Evolutionary conservation across 2,888 invertebrate species (phyloP), one percentile per base, ranked within the genome.

Genomic region (Hoplodrina blanda): DNA sequence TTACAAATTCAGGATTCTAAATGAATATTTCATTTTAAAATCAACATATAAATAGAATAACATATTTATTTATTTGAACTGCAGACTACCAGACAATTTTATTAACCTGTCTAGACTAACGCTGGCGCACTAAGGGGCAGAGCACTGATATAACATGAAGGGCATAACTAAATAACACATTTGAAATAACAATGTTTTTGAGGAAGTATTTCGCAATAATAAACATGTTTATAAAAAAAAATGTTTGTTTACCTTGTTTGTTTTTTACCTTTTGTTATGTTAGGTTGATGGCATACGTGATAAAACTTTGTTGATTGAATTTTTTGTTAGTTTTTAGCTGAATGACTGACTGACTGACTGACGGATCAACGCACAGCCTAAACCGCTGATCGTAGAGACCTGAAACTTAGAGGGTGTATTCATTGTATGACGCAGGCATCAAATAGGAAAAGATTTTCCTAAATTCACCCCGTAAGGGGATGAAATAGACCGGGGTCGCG

Each of bases 91-190:
- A 71, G 71, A 68, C 76, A 17, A 69, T 65, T 80, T 69, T 69
- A 81, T 71, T 53, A 67, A 59, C 41, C 3, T 4, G 77, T 77
- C 70, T 69, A 80, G 77, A 77, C 77, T 19, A 10, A 33, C 37
- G 7, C 50, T 11, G 30, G 15, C 0, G 17, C 25, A 52, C 30
- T 50, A 10, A 67, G 46, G 76, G 76, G 62, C 41, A 67, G n/a
- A 75, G 33, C 20, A 69, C 69, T 63, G 77, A 62, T 65, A 57
- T 54, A 37, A 15, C 15, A 33, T n/a, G 64, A 80, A 77, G 77
- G 77, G 64, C 70, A 52, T 62, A 30, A 13, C 17, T 37, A 53
- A 53, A 59, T 17, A 60, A 60, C 33, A 80, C 19, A 62, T 0
- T 68, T n/a, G 6, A 49, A 76, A 37, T 50, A 63, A 63, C 37